Percentiles rank a stretch among this genome's conserved stretches.
phyloP scores from a whole-genome alignment of 2,797 vertebrate genomes.

The Myotis vivesi region DNA sequence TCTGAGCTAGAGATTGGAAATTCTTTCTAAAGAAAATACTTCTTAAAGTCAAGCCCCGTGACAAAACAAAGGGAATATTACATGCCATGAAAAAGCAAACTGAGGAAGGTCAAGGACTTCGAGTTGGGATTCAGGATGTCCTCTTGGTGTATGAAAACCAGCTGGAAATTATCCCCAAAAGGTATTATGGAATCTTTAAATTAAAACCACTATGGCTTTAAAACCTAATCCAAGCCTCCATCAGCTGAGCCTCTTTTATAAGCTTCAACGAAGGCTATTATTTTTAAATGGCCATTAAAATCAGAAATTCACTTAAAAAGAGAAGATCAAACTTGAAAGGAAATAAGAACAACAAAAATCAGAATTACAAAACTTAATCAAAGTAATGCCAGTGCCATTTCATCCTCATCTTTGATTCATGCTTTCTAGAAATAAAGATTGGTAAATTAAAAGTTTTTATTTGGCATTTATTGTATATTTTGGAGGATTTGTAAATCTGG shows the following conservation, averaged over 20 bases:
- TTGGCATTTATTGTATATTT: conserved; percentile 68
- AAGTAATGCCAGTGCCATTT: not conserved
- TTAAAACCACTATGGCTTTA: not conserved
- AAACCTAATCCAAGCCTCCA: not conserved
- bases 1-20: not conserved
- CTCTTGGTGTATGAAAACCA: not conserved
- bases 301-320: conserved; percentile 16
- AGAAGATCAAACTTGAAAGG: conserved; percentile 45
- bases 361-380: conserved; percentile 54
- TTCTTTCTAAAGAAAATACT: not conserved
- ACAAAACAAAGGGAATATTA: not conserved
- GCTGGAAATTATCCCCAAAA: not conserved
- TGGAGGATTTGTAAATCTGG: conserved; percentile 57
- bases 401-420: conserved; percentile 29
- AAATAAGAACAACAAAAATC: conserved; percentile 15
- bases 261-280: not conserved
- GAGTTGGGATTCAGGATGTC: not conserved
- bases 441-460: conserved; percentile 64
- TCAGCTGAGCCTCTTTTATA: not conserved
- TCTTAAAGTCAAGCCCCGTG: not conserved
- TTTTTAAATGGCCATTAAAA: conserved; percentile 46
- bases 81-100: not conserved
- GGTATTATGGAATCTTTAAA: not conserved
- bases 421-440: conserved; percentile 59
- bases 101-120: not conserved